These are phyloP conservation scores for Tympanuchus pallidicinctus DNA, from an alignment of 2,113 vertebrate species.

Conservation along the genomic window DNA sequence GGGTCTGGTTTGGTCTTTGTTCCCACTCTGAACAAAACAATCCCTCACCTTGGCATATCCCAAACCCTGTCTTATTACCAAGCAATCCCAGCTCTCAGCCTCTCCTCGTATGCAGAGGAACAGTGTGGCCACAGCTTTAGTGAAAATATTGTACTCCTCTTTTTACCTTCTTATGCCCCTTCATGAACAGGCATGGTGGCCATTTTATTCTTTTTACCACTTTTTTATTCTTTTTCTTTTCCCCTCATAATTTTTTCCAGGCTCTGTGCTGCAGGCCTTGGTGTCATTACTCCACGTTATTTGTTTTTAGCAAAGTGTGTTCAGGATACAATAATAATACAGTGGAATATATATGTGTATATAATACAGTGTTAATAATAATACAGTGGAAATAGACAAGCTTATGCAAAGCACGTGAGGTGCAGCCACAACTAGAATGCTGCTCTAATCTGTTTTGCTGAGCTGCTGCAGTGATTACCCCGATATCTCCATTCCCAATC, in stretches of 20 bases:
- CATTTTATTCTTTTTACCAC: background rate
- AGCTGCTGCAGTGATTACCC: background rate
- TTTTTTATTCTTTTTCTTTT: background rate
- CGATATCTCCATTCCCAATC: background rate
- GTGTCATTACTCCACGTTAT: background rate
- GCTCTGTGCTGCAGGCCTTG: background rate
- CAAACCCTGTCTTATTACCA: rapidly evolving
- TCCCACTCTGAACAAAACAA: background rate
- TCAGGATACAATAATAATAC: background rate
- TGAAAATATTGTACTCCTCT: background rate
- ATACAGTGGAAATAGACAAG: background rate
- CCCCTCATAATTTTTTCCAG: background rate
- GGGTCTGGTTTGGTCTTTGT: background rate
- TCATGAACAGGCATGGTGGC: rapidly evolving
- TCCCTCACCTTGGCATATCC: background rate
- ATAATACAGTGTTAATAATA: too few species aligned
- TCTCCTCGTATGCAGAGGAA: rapidly evolving
- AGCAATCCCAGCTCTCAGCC: background rate
- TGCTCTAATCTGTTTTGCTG: background rate
- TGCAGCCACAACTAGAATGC: background rate
- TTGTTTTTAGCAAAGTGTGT: background rate
- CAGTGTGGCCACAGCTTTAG: background rate
- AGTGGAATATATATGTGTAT: too few species aligned
- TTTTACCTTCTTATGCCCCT: background rate
- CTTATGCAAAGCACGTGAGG: background rate